Conservation (phyloP, 2,113 vertebrate species). For the Micronisus gabar region DNA sequence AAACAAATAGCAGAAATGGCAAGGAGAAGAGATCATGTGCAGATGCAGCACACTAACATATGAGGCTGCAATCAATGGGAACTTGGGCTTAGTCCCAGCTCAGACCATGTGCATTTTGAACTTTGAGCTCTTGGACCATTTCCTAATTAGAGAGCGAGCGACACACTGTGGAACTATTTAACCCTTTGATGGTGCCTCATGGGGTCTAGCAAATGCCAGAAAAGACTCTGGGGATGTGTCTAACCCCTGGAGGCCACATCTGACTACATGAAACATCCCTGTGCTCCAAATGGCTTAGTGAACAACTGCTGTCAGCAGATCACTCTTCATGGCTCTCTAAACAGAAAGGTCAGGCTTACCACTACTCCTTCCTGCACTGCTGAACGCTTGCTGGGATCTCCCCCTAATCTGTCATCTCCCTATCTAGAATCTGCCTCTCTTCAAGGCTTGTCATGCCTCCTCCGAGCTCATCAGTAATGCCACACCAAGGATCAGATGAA, state of each 20-base stretch:
- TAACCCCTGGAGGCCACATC: neutral
- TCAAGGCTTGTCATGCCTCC: neutral
- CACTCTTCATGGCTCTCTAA: neutral
- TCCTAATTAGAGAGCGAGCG: constrained; percentile 6
- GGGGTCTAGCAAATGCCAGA: neutral
- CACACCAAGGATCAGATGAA: constrained; percentile 21
- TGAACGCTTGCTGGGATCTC: neutral
- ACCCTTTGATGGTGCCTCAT: neutral
- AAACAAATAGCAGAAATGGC: neutral
- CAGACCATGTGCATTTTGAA: constrained; percentile 30
- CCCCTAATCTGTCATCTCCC: neutral
- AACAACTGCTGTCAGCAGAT: neutral
- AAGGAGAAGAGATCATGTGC: neutral
- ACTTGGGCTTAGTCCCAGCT: constrained; percentile 19
- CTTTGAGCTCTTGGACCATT: constrained; percentile 32
- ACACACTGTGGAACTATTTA: constrained; percentile 6
- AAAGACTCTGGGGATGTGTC: neutral
- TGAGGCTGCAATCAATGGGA: neutral
- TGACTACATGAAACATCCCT: neutral
- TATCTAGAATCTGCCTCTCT: neutral
- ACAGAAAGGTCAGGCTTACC: neutral
- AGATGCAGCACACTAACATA: neutral
- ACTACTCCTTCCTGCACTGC: neutral
- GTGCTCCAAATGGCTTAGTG: neutral
- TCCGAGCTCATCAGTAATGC: neutral